Base-by-base conservation (phyloP, 2,797 vertebrate genomes). In the Cossypha niveicapilla region DNA sequence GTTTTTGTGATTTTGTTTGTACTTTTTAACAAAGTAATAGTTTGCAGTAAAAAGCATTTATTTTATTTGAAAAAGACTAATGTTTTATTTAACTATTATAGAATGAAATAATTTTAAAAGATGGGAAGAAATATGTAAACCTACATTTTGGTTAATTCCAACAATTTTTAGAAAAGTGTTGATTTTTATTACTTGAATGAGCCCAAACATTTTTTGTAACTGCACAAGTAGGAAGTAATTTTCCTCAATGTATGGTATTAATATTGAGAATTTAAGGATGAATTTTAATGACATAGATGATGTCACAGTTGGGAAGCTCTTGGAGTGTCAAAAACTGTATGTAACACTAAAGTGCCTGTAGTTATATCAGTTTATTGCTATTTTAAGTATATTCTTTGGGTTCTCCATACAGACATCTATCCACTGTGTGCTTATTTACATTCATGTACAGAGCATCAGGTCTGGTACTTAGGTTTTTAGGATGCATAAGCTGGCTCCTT, bases 81-180 rank as follows among this genome's bases (percentile, higher is more conserved):
- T 70, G 3, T 57, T 68, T 37, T 54, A 25, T 45, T 76, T 73
- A 11, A 27, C 8, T 54, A 5, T 23, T 80, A 12, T 7, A 28
- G 17, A 58, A n/a, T 25, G 7, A 73, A 70, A 65, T 76, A 10
- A 42, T 23, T 76, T 75, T 9, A 41, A 53, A 67, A 44, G 5
- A 32, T 6, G 5, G 4, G 1, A 32, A 35, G 8, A 39, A 39
- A 24, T 2, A 42, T 5, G 2, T 28, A 58, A 44, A 39, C 34
- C 3, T 54, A 1, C 58, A 18, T 56, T 65, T 72, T 75, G 9
- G 10, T 77, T 67, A 25, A 78, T 81, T 56, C 22, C 5, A 61
- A 17, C 1, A 34, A 8, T 30, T 78, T 88, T 80, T 28, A 34
- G 18, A 47, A 79, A 54, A 65, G 6, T 1, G 1, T 51, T 41